A percentile compares a stretch with the other conserved stretches of the same genome.
Conservation (phyloP, 2,888 invertebrate genomes). For the Hedychridium roseum region DNA sequence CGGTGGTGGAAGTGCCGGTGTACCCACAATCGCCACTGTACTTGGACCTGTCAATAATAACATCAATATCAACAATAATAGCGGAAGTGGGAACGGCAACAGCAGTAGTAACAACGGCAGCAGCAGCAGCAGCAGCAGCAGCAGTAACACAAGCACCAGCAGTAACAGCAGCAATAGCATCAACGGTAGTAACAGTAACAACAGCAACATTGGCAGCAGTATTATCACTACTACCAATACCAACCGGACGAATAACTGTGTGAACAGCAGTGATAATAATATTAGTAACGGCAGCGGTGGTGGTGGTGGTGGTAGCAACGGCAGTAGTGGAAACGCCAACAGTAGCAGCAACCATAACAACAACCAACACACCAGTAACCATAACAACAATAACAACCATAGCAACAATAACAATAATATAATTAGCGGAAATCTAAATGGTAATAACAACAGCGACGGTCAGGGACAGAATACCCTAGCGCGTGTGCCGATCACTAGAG, state of each 20-base stretch:
- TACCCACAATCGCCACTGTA: constrained; percentile 26
- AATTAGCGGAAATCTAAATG: too few relatives aligned
- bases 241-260: constrained; percentile 8
- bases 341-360: constrained; percentile 37
- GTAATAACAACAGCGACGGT: constrained; percentile 46
- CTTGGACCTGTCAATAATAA: constrained; percentile 50
- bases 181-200: constrained; percentile 48
- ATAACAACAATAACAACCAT: constrained; percentile 25
- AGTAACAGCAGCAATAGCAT: constrained; percentile 1
- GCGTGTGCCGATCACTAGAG: constrained; percentile 59
- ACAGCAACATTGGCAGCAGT: constrained; percentile 25
- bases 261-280: constrained; percentile 13
- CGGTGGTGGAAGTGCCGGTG: constrained; percentile 56
- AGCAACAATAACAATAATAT: constrained; percentile 45
- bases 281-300: constrained; percentile 19
- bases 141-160: background rate
- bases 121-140: constrained; percentile 50
- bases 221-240: constrained; percentile 1
- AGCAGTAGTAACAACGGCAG: constrained; percentile 59
- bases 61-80: constrained; percentile 65
- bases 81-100: constrained; percentile 10
- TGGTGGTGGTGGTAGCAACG: constrained; percentile 29
- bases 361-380: constrained; percentile 28
- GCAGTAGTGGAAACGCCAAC: constrained; percentile 36
- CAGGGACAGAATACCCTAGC: constrained; percentile 60